phyloP scores from a whole-genome alignment of 2,113 vertebrate species.

The Phalacrocorax aristotelis region DNA sequence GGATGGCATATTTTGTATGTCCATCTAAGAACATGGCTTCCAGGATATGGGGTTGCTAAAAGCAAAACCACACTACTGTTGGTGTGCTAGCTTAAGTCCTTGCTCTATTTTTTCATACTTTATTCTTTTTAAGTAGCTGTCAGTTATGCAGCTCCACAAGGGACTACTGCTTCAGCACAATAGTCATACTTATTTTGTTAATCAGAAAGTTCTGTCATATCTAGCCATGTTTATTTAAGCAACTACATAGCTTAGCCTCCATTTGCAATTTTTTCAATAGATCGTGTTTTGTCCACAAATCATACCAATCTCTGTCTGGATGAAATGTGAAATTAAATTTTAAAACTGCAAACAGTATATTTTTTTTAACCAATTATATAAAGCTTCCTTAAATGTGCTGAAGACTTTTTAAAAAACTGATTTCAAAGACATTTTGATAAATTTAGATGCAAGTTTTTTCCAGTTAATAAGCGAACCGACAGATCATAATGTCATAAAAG shows the following conservation, averaged over 20 bases:
- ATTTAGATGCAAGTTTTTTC: neutral
- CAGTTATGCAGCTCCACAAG: neutral
- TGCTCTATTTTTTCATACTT: neutral
- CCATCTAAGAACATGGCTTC: neutral
- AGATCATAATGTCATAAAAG: neutral
- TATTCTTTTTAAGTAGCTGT: neutral
- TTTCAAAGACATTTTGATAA: neutral
- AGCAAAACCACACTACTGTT: neutral
- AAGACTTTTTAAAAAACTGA: neutral
- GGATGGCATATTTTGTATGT: neutral
- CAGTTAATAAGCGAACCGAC: neutral
- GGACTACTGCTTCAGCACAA: neutral
- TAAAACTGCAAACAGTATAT: neutral
- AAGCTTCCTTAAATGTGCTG: neutral
- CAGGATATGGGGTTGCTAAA: neutral
- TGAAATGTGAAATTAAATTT: neutral
- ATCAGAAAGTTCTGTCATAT: neutral
- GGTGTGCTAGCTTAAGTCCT: neutral
- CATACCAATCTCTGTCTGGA: neutral
- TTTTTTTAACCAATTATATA: neutral
- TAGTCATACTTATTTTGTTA: neutral
- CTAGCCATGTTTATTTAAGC: neutral
- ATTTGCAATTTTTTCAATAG: neutral
- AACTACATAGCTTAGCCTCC: neutral
- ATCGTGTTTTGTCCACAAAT: neutral